Evolutionary conservation across 2,888 invertebrate species (phyloP).

Genomic region (Drosophila longiperda): DNA sequence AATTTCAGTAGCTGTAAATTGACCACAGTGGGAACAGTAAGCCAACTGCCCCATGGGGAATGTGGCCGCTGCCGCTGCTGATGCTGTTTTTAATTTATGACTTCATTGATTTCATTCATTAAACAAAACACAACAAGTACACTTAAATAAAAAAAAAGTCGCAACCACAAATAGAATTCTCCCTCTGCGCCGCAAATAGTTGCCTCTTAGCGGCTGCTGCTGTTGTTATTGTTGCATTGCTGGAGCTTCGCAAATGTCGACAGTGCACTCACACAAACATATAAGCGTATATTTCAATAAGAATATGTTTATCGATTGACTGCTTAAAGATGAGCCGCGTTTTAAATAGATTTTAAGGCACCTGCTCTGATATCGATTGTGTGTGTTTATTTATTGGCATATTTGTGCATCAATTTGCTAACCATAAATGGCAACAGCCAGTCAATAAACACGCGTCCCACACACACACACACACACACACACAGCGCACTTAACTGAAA

Average conservation of each 20-base stretch:
- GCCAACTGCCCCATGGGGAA: slow-evolving; percentile 25
- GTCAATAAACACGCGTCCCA: slow-evolving; percentile 72
- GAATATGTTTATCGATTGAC: slow-evolving; percentile 20
- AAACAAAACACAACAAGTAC: slow-evolving; percentile 18
- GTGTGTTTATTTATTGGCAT: slow-evolving; percentile 32
- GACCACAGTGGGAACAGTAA: slow-evolving; percentile 16
- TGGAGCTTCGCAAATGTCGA: slow-evolving; percentile 40
- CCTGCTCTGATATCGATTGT: slow-evolving; percentile 21
- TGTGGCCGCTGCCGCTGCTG: slow-evolving; percentile 7
- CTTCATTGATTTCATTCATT: slow-evolving; percentile 20
- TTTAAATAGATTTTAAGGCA: slow-evolving; percentile 22
- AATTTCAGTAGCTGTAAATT: slow-evolving; percentile 38
- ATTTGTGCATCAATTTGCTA: slow-evolving; percentile 65
- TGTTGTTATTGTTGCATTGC: slow-evolving; percentile 31
- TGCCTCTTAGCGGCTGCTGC: not conserved
- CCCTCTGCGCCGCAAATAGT: slow-evolving; percentile 1
- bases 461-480: slow-evolving; percentile 41
- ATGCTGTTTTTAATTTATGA: slow-evolving; percentile 34
- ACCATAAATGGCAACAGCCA: slow-evolving; percentile 67
- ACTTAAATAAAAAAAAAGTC: slow-evolving; percentile 28
- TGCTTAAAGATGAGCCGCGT: slow-evolving; percentile 29
- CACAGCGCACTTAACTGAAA: slow-evolving; percentile 24
- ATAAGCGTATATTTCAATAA: slow-evolving; percentile 20
- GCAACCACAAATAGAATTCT: not conserved
- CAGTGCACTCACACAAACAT: not conserved